Percentiles rank a stretch among this genome's conserved stretches.
Evolutionary conservation across 2,113 vertebrate genomes (phyloP).

Genomic region (Cebus imitator): DNA sequence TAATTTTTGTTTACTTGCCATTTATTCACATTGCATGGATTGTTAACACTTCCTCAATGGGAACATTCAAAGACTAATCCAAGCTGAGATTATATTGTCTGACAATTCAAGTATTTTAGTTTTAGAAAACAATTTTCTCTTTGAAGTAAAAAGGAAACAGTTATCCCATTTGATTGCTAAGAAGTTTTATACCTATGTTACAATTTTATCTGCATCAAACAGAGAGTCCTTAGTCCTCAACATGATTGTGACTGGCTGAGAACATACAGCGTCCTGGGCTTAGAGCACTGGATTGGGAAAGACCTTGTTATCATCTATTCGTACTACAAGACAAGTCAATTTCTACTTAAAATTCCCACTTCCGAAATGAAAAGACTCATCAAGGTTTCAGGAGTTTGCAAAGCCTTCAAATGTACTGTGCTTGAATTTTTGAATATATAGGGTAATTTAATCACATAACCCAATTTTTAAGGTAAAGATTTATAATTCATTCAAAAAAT

Average conservation of each 20-base stretch:
- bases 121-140: slow-evolving; percentile 45
- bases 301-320: rapidly evolving
- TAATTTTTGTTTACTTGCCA: slow-evolving; percentile 36
- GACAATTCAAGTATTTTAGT: slow-evolving; percentile 68
- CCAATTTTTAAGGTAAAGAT: neutral
- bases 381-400: neutral
- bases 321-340: no score
- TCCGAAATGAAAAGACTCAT: neutral
- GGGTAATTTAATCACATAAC: neutral
- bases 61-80: slow-evolving; percentile 59
- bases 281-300: rapidly evolving
- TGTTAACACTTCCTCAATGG: slow-evolving; percentile 73
- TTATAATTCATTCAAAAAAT: neutral
- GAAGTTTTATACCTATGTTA: neutral
- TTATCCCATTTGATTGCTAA: slow-evolving; percentile 21
- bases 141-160: slow-evolving; percentile 42
- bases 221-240: neutral
- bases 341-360: neutral
- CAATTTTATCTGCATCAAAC: rapidly evolving
- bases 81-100: slow-evolving; percentile 59
- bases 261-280: rapidly evolving
- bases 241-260: neutral
- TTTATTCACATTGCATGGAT: slow-evolving; percentile 86
- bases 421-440: neutral
- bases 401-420: rapidly evolving